phyloP scores from a whole-genome alignment of 2,797 vertebrate genomes.

The Tamandua tetradactyla region DNA sequence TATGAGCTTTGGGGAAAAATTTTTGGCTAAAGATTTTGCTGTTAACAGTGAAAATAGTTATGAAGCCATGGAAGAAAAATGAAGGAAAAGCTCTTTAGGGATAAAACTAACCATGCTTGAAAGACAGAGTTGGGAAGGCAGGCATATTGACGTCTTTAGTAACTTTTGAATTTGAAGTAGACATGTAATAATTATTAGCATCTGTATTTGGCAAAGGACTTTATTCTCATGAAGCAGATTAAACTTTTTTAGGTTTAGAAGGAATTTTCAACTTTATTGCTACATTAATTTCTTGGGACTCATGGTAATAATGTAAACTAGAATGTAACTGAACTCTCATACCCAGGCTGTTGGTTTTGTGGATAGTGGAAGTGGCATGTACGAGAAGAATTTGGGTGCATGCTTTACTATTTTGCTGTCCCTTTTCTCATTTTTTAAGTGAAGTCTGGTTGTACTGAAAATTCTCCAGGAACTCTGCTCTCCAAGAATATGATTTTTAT shows the following conservation, averaged over 20 bases:
- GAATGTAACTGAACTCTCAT: not conserved
- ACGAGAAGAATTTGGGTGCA: not conserved
- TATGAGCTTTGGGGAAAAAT: not conserved
- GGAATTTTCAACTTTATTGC: slow-evolving; percentile 20
- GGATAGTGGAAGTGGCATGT: not conserved
- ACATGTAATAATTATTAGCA: not conserved
- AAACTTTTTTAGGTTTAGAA: slow-evolving; percentile 36
- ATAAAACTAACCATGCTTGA: slow-evolving; percentile 18
- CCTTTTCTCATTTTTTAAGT: not conserved
- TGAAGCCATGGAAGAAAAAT: slow-evolving; percentile 37
- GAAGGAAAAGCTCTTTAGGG: slow-evolving; percentile 10
- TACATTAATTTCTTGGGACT: slow-evolving; percentile 13
- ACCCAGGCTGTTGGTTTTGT: not conserved
- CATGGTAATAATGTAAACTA: not conserved
- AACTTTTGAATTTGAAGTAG: slow-evolving; percentile 15
- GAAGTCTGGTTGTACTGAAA: not conserved
- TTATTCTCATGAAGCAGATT: slow-evolving; percentile 32
- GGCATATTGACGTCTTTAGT: not conserved
- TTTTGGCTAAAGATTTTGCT: slow-evolving; percentile 55
- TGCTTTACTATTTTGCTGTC: not conserved
- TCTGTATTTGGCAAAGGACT: not conserved
- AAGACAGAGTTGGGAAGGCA: slow-evolving; percentile 31
- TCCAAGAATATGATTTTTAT: slow-evolving; percentile 54
- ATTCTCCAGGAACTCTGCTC: slow-evolving; percentile 42
- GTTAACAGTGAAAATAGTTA: slow-evolving; percentile 21